Evolutionary conservation across 2,888 invertebrate species (phyloP).

Genomic region (Salpingus planirostris): DNA sequence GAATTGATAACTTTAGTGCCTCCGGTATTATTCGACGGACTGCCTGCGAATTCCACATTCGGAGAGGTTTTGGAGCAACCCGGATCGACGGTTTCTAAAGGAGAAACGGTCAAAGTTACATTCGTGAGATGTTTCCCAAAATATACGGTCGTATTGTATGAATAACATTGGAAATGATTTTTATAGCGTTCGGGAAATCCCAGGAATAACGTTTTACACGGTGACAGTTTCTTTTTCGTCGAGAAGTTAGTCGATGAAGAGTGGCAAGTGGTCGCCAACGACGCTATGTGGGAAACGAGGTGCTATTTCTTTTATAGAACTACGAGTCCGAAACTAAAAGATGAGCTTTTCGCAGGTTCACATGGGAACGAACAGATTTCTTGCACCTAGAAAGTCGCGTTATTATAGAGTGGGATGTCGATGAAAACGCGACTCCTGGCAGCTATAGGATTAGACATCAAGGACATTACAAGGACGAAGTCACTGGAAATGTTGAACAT

Average conservation of each 20-base stretch:
- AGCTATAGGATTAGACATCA: conserved; percentile 77
- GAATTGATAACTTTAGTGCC: conserved; percentile 61
- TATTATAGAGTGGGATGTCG: conserved; percentile 72
- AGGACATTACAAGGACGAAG: conserved; percentile 62
- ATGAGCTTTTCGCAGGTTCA: conserved; percentile 2
- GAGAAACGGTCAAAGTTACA: conserved; percentile 59
- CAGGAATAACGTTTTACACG: conserved; percentile 66
- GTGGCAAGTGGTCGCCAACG: conserved; percentile 69
- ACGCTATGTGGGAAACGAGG: conserved; percentile 85
- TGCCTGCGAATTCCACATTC: conserved; percentile 62
- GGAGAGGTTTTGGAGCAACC: conserved; percentile 69
- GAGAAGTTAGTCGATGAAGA: conserved; percentile 55
- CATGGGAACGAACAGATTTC: conserved; percentile 52
- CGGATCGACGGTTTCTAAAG: conserved; percentile 50
- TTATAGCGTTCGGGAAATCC: conserved; percentile 69
- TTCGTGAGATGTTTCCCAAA: conserved; percentile 54
- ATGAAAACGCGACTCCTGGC: conserved; percentile 56
- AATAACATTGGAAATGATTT: not conserved
- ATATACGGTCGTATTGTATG: not conserved
- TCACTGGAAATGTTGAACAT: conserved; percentile 61
- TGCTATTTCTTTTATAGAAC: conserved; percentile 32
- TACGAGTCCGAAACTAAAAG: too few species aligned
- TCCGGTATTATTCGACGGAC: conserved; percentile 71
- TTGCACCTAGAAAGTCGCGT: conserved; percentile 71
- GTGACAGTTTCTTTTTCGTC: conserved; percentile 62